Conservation (phyloP, 2,888 invertebrate species). For the Hirtodrosophila cameraria region DNA sequence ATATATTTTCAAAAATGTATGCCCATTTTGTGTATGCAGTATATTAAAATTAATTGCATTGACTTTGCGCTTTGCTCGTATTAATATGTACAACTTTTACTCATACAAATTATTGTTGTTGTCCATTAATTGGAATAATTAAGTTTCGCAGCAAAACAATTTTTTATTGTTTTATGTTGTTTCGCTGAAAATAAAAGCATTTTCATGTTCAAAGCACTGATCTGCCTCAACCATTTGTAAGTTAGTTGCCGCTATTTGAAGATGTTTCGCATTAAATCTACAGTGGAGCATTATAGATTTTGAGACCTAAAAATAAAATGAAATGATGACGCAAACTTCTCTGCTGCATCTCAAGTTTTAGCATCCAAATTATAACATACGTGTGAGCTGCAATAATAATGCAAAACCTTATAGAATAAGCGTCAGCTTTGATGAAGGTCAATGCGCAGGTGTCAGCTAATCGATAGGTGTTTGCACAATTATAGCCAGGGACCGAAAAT, state of each 20-base stretch:
- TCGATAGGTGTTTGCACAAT: slow-evolving; percentile 22
- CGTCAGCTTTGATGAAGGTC: slow-evolving; percentile 31
- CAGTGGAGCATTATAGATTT: slow-evolving; percentile 13
- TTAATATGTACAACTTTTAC: slow-evolving; percentile 23
- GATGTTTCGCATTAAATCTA: slow-evolving; percentile 25
- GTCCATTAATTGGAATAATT: slow-evolving; percentile 39
- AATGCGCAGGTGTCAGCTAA: slow-evolving; percentile 16
- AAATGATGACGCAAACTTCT: slow-evolving; percentile 19
- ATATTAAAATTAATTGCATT: slow-evolving; percentile 14
- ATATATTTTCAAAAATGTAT: not conserved
- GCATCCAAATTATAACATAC: slow-evolving; percentile 3
- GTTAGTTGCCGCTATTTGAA: slow-evolving; percentile 69
- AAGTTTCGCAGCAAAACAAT: slow-evolving; percentile 18
- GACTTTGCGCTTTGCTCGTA: slow-evolving; percentile 3
- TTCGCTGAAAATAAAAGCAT: slow-evolving; percentile 56
- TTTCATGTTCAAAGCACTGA: slow-evolving; percentile 72
- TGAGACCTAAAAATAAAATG: not conserved
- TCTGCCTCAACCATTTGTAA: slow-evolving; percentile 72
- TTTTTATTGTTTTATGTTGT: slow-evolving; percentile 22
- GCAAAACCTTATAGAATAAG: not conserved
- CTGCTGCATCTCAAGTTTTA: slow-evolving; percentile 9
- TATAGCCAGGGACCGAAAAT: too few relatives aligned
- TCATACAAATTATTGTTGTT: slow-evolving; percentile 15
- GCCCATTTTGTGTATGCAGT: slow-evolving; percentile 1
- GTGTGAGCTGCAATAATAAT: not conserved